phyloP scores from a whole-genome alignment of 2,888 invertebrate species.

The Torymus aiolomorphi region DNA sequence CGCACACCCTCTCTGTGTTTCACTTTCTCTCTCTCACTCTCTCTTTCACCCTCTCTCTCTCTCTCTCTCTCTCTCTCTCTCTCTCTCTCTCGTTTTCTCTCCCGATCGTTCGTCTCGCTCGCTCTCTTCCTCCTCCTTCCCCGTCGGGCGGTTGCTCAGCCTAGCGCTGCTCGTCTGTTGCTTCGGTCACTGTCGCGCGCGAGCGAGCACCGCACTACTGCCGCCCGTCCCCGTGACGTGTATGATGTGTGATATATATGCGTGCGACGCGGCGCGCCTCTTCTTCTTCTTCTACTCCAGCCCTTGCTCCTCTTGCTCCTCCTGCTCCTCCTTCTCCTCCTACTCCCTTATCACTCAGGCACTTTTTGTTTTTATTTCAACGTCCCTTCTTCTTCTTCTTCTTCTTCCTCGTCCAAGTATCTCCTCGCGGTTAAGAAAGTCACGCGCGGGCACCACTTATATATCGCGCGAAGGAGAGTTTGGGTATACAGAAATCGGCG shows the following conservation, averaged over 20 bases:
- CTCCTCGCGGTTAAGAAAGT: no score
- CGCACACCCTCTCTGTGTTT: not conserved
- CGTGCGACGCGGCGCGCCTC: not conserved
- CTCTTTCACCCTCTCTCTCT: conserved; percentile 14
- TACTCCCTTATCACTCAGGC: not conserved
- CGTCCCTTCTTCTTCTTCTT: no score
- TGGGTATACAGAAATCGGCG: not conserved
- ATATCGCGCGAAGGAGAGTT: no score
- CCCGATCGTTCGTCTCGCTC: not conserved
- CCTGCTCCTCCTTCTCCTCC: not conserved
- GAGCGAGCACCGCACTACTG: conserved; percentile 1
- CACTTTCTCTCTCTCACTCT: conserved; percentile 2
- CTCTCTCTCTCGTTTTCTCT: conserved; percentile 26
- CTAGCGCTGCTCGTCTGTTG: conserved; percentile 16
- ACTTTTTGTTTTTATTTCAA: no score
- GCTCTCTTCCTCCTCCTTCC: conserved; percentile 45
- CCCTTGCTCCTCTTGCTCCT: no score
- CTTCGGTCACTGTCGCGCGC: conserved; percentile 19
- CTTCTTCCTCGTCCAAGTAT: no score
- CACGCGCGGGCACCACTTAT: not conserved
- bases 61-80: conserved; percentile 22
- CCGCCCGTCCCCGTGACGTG: no score
- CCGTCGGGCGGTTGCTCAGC: conserved; percentile 12
- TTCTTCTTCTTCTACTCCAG: not conserved
- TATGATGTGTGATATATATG: no score